phyloP scores from a whole-genome alignment of 1,140 invertebrate species.

The Octopus bimaculoides region DNA sequence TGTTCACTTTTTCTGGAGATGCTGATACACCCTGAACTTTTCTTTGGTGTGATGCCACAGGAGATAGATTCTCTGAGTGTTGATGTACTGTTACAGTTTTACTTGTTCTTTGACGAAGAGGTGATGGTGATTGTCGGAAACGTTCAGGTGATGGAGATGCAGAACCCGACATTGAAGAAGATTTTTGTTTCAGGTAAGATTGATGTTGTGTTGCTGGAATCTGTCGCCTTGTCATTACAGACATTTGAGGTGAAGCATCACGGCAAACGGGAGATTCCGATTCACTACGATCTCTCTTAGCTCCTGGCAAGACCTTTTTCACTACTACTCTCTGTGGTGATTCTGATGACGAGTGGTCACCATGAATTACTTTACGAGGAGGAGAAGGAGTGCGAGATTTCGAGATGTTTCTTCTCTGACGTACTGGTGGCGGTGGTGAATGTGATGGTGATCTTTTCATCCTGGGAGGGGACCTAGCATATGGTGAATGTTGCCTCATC shows the following conservation, averaged over 20 bases:
- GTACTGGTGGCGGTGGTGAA: neutral
- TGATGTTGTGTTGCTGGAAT: neutral
- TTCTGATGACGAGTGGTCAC: neutral
- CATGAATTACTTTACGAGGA: neutral
- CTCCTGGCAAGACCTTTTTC: neutral
- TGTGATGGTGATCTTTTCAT: too few species aligned
- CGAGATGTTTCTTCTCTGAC: slow-evolving; percentile 8
- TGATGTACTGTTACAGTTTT: neutral
- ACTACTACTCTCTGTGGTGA: neutral
- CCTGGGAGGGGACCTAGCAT: neutral
- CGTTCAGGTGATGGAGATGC: neutral
- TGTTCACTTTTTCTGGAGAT: neutral
- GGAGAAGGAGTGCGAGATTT: slow-evolving; percentile 1
- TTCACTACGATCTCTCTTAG: neutral
- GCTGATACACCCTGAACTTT: neutral
- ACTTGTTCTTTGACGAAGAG: neutral
- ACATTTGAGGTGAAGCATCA: neutral
- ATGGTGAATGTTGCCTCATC: slow-evolving; percentile 10
- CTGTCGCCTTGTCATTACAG: neutral
- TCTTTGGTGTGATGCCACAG: neutral
- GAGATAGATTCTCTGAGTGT: neutral
- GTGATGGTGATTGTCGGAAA: neutral
- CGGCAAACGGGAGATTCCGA: slow-evolving; percentile 4
- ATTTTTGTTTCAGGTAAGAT: neutral
- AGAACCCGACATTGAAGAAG: slow-evolving; percentile 2